phyloP scores from a whole-genome alignment of 35 echinoderm and acorn worm genomes.

The Patiria miniata region DNA sequence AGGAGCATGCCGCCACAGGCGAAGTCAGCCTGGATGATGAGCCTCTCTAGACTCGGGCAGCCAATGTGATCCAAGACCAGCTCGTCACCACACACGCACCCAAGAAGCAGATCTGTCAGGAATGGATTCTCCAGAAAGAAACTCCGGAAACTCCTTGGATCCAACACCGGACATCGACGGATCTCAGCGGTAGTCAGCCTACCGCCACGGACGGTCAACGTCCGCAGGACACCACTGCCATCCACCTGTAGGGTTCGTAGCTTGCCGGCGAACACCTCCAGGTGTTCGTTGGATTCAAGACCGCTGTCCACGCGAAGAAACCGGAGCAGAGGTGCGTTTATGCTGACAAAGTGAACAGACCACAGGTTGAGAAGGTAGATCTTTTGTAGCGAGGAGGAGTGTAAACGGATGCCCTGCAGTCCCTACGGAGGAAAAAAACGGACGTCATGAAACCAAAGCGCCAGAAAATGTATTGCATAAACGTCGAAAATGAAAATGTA shows the following conservation, averaged over 20 bases:
- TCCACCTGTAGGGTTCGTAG: conserved; percentile 74
- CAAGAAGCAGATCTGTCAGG: conserved; percentile 56
- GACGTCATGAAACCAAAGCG: too few species aligned
- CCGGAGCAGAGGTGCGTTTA: conserved; percentile 77
- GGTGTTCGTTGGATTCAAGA: conserved; percentile 89
- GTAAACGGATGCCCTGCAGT: conserved; percentile 82
- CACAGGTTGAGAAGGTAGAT: conserved; percentile 76
- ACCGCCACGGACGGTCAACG: conserved; percentile 64
- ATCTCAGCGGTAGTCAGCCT: conserved; percentile 65
- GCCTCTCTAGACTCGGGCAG: conserved; percentile 66
- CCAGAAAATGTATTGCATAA: too few species aligned
- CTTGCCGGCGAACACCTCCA: conserved; percentile 77
- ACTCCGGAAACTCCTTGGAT: conserved; percentile 49
- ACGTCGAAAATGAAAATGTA: background rate
- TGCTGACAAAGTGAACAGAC: conserved; percentile 90
- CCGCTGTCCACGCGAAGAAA: conserved; percentile 71
- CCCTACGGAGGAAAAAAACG: conserved; percentile 54
- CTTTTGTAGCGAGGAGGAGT: conserved; percentile 80
- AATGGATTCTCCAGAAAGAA: conserved; percentile 74
- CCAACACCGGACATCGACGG: conserved; percentile 69
- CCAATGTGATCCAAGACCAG: conserved; percentile 55
- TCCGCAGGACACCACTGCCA: conserved; percentile 72
- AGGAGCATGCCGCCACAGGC: conserved; percentile 58
- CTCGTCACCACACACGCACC: conserved; percentile 63
- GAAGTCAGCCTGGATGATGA: conserved; percentile 77